Conservation (phyloP, 2,797 vertebrate species). For the Falco berigora region DNA sequence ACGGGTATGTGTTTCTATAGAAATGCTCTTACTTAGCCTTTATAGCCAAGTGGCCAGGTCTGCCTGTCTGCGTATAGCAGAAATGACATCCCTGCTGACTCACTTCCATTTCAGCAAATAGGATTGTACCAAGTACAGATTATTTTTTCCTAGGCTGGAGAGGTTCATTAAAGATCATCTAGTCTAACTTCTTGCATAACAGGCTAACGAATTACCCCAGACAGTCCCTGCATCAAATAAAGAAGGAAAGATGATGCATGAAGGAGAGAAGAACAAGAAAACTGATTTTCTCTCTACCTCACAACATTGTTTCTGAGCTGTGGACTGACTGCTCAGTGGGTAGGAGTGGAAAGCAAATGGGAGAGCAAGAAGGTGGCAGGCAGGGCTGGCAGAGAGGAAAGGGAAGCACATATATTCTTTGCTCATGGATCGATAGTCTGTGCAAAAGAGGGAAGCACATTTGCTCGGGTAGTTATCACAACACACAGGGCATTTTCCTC, state of each 20-base stretch:
- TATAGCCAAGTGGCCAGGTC: not conserved
- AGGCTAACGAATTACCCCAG: not conserved
- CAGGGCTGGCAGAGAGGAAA: not conserved
- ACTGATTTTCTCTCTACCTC: not conserved
- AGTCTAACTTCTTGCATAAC: constrained; percentile 13
- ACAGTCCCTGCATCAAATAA: not conserved
- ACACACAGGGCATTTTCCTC: not conserved
- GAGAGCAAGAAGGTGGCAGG: not conserved
- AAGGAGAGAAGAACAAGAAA: not conserved
- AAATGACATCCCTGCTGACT: constrained; percentile 36
- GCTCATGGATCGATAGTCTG: rapidly evolving
- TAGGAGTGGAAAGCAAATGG: not conserved
- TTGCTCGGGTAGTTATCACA: not conserved
- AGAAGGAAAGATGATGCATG: not conserved
- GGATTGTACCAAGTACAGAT: not conserved
- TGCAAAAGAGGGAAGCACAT: not conserved
- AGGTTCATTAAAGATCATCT: not conserved
- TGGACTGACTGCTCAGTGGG: not conserved
- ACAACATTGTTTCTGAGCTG: not conserved
- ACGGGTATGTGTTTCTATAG: constrained; percentile 72
- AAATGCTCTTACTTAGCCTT: not conserved
- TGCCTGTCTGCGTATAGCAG: not conserved
- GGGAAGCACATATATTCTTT: not conserved
- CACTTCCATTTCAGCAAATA: constrained; percentile 4
- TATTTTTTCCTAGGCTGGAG: not conserved